A percentile compares a stretch with the other conserved stretches of the same genome.
Conservation (phyloP, 2,113 vertebrate species). For the Muscicapa adusta region DNA sequence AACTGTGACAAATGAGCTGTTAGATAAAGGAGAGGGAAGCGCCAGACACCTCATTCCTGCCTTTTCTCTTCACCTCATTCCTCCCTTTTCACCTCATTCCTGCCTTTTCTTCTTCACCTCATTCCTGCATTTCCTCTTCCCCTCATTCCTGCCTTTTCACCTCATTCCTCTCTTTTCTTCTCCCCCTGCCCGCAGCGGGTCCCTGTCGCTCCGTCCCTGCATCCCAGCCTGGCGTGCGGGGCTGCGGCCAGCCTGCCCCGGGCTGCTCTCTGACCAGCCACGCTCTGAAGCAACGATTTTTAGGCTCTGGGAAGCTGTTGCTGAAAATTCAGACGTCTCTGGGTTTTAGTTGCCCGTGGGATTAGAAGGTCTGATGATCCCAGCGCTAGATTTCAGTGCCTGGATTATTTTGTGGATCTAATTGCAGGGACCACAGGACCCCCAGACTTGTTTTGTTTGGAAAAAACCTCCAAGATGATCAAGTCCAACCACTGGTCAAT, state of each 20-base stretch:
- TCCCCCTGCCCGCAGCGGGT: neutral
- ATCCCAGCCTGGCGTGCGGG: rapidly evolving
- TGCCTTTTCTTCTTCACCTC: no score
- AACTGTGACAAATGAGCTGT: neutral
- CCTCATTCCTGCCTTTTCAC: no score
- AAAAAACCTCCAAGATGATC: neutral
- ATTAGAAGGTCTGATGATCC: neutral
- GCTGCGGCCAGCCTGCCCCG: neutral
- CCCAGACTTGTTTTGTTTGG: neutral
- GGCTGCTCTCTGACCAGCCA: neutral
- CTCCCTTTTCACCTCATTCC: no score
- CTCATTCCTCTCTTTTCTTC: no score
- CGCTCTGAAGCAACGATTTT: rapidly evolving
- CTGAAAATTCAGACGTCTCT: rapidly evolving
- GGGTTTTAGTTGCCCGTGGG: neutral
- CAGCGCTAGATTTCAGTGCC: neutral
- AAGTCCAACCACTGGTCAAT: neutral
- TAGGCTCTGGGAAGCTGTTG: neutral
- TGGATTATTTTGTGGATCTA: neutral
- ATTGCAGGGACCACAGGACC: neutral
- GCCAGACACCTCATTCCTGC: rapidly evolving
- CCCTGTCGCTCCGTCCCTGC: neutral
- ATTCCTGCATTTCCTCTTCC: no score
- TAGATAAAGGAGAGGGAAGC: neutral
- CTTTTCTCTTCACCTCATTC: no score